These are phyloP conservation scores for Gasterosteus nipponicus DNA, from an alignment of 2,113 vertebrate species.

Conservation along the genomic window DNA sequence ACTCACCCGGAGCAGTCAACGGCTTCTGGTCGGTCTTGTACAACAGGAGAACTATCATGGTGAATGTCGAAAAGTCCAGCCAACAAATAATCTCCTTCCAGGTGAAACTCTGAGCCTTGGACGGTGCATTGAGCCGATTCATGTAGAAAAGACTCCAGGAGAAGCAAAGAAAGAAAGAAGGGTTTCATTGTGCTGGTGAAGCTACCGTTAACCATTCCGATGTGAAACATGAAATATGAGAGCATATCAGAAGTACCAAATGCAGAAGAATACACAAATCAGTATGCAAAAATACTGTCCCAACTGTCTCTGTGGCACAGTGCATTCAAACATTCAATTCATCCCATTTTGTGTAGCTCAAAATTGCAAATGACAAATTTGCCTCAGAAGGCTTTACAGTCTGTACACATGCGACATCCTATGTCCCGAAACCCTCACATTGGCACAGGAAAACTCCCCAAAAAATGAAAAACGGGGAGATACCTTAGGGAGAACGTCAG, in stretches of 20 bases:
- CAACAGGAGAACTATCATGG: rapidly evolving
- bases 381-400: no score
- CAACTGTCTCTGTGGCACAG: not conserved
- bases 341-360: no score
- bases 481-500: no score
- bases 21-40: constrained; percentile 48
- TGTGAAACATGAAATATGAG: not conserved
- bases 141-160: no score
- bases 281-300: constrained; percentile 53
- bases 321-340: not conserved
- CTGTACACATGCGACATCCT: no score
- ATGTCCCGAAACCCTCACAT: no score
- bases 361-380: no score
- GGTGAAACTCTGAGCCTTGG: constrained; percentile 60
- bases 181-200: no score
- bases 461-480: no score
- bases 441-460: no score
- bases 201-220: no score
- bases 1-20: not conserved
- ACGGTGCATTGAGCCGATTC: not conserved
- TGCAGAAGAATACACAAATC: constrained; percentile 52
- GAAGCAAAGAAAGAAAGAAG: no score
- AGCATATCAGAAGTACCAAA: not conserved
- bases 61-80: constrained; percentile 66
- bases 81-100: constrained; percentile 72